These are phyloP conservation scores for Ciconia maguari DNA, from an alignment of 2,113 vertebrate species.

Conservation along the genomic window DNA sequence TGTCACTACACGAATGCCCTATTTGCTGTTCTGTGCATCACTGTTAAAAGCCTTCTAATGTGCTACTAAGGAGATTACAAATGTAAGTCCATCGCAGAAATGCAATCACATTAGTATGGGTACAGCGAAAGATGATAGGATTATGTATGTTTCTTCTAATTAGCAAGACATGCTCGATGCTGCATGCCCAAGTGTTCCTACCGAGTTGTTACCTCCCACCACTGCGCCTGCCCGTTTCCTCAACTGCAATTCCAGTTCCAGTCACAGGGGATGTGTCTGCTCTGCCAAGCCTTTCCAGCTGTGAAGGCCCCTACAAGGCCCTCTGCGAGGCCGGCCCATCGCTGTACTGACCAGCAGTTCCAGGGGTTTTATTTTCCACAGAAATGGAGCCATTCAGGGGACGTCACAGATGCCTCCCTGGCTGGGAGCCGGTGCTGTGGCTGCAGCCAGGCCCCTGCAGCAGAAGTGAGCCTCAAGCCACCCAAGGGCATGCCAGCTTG, in stretches of 20 bases:
- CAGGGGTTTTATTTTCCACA: background rate
- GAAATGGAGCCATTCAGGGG: fast-evolving
- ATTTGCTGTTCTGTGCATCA: background rate
- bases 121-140: background rate
- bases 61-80: background rate
- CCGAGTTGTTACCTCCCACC: background rate
- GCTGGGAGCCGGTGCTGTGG: background rate
- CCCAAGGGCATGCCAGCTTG: background rate
- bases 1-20: fast-evolving
- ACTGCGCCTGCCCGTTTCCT: background rate
- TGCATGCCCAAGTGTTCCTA: background rate
- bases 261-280: background rate
- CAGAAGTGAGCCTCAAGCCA: background rate
- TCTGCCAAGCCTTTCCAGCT: background rate
- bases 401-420: background rate
- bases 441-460: background rate
- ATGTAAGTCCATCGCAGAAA: background rate
- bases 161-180: fast-evolving
- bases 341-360: background rate
- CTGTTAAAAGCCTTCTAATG: background rate
- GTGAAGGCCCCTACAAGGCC: background rate
- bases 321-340: fast-evolving
- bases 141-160: background rate
- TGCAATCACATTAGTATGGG: background rate
- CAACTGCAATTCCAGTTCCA: background rate